Conservation (phyloP, 2,113 vertebrate genomes). For the Hyla sarda region DNA sequence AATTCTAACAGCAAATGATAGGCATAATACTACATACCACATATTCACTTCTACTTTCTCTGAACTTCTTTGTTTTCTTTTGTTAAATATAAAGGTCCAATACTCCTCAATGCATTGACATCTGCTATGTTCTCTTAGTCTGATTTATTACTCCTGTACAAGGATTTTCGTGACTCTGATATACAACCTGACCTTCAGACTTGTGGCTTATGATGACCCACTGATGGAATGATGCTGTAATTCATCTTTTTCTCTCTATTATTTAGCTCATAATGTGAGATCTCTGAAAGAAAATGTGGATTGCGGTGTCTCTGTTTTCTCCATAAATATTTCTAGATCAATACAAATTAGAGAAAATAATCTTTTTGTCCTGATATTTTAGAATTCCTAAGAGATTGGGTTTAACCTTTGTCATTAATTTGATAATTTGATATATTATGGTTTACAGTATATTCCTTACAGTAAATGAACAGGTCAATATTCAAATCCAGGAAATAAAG, state of each 20-base stretch:
- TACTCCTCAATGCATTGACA: slow-evolving; percentile 17
- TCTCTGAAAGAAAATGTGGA: not conserved
- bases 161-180: slow-evolving; percentile 32
- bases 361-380: not conserved
- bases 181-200: slow-evolving; percentile 42
- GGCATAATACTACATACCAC: not conserved
- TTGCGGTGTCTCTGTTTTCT: not conserved
- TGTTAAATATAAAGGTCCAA: not conserved
- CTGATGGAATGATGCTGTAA: slow-evolving; percentile 15
- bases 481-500: not conserved
- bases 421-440: no score
- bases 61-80: not conserved
- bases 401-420: no score
- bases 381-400: not conserved
- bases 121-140: not conserved
- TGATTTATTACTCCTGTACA: slow-evolving; percentile 28
- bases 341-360: not conserved
- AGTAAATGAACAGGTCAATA: not conserved
- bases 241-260: slow-evolving; percentile 25
- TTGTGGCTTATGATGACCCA: slow-evolving; percentile 35
- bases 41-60: not conserved
- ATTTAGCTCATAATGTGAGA: slow-evolving; percentile 17
- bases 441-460: no score
- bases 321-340: not conserved
- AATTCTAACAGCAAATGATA: not conserved